Percentiles rank a stretch among this genome's conserved stretches.
Conservation (phyloP, 2,888 invertebrate species). For the Pherbina coryleti region DNA sequence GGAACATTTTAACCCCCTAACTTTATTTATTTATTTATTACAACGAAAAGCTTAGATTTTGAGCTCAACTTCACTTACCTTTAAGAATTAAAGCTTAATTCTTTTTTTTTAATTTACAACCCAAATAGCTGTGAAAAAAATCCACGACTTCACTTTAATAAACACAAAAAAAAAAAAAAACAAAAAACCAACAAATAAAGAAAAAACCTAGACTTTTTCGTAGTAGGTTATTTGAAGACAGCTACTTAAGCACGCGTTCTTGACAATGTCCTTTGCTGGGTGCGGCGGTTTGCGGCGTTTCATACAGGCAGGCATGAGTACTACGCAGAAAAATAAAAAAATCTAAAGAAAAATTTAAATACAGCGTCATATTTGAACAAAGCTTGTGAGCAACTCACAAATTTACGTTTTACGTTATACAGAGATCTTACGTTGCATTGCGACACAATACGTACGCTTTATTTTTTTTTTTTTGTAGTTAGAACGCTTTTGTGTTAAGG, state of each 20-base stretch:
- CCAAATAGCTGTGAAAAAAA: neutral
- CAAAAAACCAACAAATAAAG: neutral
- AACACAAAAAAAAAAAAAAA: constrained; percentile 9
- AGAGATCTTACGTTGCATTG: too few species aligned
- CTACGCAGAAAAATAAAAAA: constrained; percentile 12
- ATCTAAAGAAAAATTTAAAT: neutral
- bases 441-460: too few species aligned
- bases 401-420: too few species aligned
- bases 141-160: neutral
- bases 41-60: neutral
- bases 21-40: too few species aligned
- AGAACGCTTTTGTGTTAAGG: too few species aligned
- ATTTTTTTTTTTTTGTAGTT: too few species aligned
- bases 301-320: neutral
- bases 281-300: neutral
- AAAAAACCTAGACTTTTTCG: neutral
- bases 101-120: neutral
- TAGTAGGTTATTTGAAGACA: constrained; percentile 43
- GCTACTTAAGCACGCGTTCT: constrained; percentile 50
- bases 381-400: too few species aligned
- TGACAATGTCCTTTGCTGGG: constrained; percentile 15
- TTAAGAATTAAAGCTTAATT: too few species aligned
- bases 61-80: too few species aligned
- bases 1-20: too few species aligned
- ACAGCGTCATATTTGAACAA: too few species aligned